These are phyloP conservation scores for Drosophila tripunctata DNA, from an alignment of 2,888 invertebrate species.

Conservation along the genomic window DNA sequence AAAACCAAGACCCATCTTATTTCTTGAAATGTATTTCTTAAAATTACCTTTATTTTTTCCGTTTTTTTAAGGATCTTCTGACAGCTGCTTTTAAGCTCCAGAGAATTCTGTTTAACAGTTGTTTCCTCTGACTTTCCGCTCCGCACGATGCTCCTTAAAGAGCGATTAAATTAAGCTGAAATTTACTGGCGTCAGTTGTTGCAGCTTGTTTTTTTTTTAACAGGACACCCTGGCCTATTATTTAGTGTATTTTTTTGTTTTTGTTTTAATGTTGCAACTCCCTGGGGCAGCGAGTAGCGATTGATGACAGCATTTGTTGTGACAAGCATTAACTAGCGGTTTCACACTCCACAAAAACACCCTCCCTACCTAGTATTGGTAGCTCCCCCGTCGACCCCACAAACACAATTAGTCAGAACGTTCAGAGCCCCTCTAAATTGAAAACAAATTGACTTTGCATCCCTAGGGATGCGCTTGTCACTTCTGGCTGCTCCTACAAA, in stretches of 20 bases:
- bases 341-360: slow-evolving; percentile 52
- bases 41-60: too few relatives aligned
- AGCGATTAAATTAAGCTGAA: slow-evolving; percentile 27
- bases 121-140: not conserved
- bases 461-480: slow-evolving; percentile 10
- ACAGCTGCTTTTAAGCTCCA: slow-evolving; percentile 48
- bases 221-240: slow-evolving; percentile 43
- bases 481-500: not conserved
- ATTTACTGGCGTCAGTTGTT: slow-evolving; percentile 67
- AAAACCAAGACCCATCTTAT: too few relatives aligned
- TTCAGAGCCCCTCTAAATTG: slow-evolving; percentile 28
- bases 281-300: slow-evolving; percentile 46
- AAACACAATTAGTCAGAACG: slow-evolving; percentile 46
- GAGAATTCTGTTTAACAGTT: slow-evolving; percentile 45
- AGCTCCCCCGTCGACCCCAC: slow-evolving; percentile 13
- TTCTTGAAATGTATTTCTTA: too few relatives aligned
- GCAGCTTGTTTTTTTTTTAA: slow-evolving; percentile 22
- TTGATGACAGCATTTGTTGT: slow-evolving; percentile 78
- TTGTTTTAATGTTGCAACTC: slow-evolving; percentile 15
- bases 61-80: slow-evolving; percentile 5
- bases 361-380: not conserved
- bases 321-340: slow-evolving; percentile 76
- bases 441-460: slow-evolving; percentile 55
- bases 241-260: not conserved
- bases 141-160: not conserved